Evolutionary conservation across 2,797 vertebrate genomes (phyloP), one percentile per base, ranked within the genome.

Genomic region (Brachyalestes nurse): DNA sequence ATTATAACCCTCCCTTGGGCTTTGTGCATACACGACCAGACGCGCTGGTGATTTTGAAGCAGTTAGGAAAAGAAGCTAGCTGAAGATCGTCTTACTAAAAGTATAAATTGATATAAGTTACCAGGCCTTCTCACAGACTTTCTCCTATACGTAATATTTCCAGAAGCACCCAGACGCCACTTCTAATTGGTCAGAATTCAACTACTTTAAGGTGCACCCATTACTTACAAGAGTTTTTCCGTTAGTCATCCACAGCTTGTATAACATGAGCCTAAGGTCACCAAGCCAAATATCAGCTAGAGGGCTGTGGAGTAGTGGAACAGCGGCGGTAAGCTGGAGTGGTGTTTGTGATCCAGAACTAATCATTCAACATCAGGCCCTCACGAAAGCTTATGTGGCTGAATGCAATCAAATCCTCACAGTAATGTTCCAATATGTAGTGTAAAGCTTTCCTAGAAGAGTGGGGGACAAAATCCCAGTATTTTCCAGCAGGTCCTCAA

Each of bases 1-100:
- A 58, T 71, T 51, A 61, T 66, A 57, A 58, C 40, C 71, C 60
- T 70, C 45, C 61, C 13, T 66, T n/a, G 69, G 47, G 79, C 45
- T 66, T 67, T 53, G 23, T 40, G 47, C 60, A 40, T 21, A 67
- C 66, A 69, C 70, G 16, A 60, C 49, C 19, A 42, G 45, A 75
- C 72, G 51, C 38, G 34, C 49, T 58, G 67, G 38, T 42, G 16
- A 40, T 77, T 60, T 23, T 69, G 45, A 69, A 47, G 10, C 21
- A 6, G 42, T 69, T 49, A 25, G 21, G 25, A 70, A 70, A 28
- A 25, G 21, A 70, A 49, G 12, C 21, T 34, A 12, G 45, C 19
- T 57, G 7, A 57, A 7, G 6, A 57, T 21, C 7, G 45, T 8
- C 12, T 47, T 45, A 6, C 9, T 0, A 47, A 47, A 47, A 47